Conservation (phyloP, 2,888 invertebrate genomes). For the Latheticus oryzae region DNA sequence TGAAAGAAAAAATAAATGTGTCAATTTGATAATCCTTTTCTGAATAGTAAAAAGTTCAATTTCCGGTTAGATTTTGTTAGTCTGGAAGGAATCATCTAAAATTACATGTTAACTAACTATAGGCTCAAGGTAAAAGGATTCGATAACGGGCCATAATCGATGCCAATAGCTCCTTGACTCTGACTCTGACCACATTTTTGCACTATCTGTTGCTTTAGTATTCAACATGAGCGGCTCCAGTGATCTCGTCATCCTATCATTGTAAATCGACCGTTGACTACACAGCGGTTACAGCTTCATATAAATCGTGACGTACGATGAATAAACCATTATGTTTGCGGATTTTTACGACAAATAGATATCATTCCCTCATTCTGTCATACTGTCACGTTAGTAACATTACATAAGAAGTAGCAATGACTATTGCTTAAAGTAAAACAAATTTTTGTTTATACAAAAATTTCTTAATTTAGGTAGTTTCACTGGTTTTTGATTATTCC, state of each 20-base stretch:
- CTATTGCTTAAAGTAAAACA: background rate
- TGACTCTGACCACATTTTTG: constrained; percentile 10
- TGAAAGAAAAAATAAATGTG: constrained; percentile 8
- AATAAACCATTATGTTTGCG: constrained; percentile 41
- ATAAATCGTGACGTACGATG: constrained; percentile 50
- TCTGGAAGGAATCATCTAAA: constrained; percentile 13
- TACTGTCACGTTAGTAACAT: constrained; percentile 10
- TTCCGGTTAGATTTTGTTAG: constrained; percentile 27
- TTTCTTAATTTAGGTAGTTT: too few relatives aligned
- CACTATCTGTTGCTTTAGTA: constrained; percentile 50
- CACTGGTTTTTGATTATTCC: too few relatives aligned
- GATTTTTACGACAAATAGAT: constrained; percentile 40
- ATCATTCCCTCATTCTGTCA: constrained; percentile 25
- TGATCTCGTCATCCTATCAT: constrained; percentile 55
- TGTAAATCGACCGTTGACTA: constrained; percentile 54
- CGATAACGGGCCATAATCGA: constrained; percentile 36
- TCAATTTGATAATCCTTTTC: constrained; percentile 20
- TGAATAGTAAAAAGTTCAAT: constrained; percentile 33
- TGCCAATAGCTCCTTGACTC: constrained; percentile 25
- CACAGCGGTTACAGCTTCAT: constrained; percentile 49
- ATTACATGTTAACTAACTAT: constrained; percentile 37
- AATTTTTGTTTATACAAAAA: too few relatives aligned
- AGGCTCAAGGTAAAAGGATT: constrained; percentile 35
- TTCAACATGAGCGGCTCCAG: constrained; percentile 50
- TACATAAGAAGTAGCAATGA: background rate